phyloP scores from a whole-genome alignment of 2,888 invertebrate species.

The Toxonevra muliebris region DNA sequence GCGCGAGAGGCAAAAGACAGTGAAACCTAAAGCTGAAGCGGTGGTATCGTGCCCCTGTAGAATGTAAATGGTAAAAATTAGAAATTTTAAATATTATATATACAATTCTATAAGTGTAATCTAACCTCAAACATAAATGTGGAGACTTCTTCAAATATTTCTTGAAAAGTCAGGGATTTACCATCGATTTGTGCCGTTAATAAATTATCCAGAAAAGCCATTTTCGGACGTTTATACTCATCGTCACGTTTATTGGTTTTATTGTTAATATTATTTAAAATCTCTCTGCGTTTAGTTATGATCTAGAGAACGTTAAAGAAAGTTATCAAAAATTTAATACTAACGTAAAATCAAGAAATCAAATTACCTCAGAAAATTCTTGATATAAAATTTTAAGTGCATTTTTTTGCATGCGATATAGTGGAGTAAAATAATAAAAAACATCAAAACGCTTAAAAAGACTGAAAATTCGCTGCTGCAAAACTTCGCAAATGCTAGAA shows the following conservation, averaged over 20 bases:
- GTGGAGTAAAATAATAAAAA: constrained; percentile 58
- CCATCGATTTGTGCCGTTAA: constrained; percentile 51
- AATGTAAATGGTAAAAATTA: neutral
- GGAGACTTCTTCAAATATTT: constrained; percentile 55
- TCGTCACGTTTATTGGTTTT: constrained; percentile 4
- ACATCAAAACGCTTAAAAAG: constrained; percentile 43
- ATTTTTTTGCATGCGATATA: constrained; percentile 65
- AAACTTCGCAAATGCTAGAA: constrained; percentile 39
- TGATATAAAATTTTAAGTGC: constrained; percentile 49
- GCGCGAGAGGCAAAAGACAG: constrained; percentile 67
- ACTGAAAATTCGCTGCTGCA: constrained; percentile 43
- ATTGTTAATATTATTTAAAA: constrained; percentile 29
- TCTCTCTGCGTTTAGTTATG: constrained; percentile 52
- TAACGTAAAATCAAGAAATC: neutral
- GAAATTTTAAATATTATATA: neutral
- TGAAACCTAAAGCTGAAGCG: constrained; percentile 68
- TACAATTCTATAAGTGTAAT: neutral
- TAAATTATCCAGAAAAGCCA: constrained; percentile 54
- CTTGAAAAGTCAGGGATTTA: constrained; percentile 44
- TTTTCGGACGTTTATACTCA: constrained; percentile 44
- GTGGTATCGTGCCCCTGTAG: constrained; percentile 71
- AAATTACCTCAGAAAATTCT: constrained; percentile 40
- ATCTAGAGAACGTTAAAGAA: constrained; percentile 41
- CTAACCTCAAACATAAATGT: constrained; percentile 56
- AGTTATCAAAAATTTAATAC: neutral